Evolutionary conservation across 1,140 invertebrate genomes (phyloP), one percentile per base, ranked within the genome.

Genomic region (fruit fly (Drosophila melanogaster)): DNA sequence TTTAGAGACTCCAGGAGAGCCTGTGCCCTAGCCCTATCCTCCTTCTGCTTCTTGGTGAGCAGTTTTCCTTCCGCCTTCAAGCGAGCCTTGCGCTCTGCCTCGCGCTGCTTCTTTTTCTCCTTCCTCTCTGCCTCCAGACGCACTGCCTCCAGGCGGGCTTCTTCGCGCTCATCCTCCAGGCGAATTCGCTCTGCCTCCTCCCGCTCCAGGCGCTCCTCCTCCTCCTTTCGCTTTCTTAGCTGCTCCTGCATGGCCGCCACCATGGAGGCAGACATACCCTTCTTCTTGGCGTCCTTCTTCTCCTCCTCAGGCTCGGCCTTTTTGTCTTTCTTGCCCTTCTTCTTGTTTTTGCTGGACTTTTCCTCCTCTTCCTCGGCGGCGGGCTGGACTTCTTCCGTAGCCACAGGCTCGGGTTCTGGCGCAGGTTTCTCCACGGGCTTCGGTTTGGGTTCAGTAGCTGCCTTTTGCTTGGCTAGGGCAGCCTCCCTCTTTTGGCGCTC

Each of bases 31-130:
- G 96, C 96, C 69, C 96, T 94, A 76, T 98, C 97, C 77, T 97
- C 96, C 90, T 97, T 98, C 90, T 99, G 98, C 92, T 98, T 98
- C 0, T 96, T 94, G 5, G 98, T 98, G 35, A 99, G 92, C 22
- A 98, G 93, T 93, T 98, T 99, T 2, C 98, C 98, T 93, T 99
- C 98, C 22, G 96, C 97, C 92, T 99, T 99, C 38, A 98, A 92
- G 87, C 97, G 94, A 91, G 98, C 97, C 92, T 97, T 98, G 62
- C 96, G 95, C 90, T 99, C 98, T 81, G 99, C 99, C 93, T 99
- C 98, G 90, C 98, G 98, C 80, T 97, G 95, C 90, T 99, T 99
- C 90, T 98, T 98, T 71, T 94, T 95, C 80, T 98, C 96, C 91
- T 98, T 98, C 56, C 94, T 94, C 92, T 98, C 98, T 92, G 97